phyloP scores from a whole-genome alignment of 2,113 vertebrate species.

The Aegotheles bennettii region DNA sequence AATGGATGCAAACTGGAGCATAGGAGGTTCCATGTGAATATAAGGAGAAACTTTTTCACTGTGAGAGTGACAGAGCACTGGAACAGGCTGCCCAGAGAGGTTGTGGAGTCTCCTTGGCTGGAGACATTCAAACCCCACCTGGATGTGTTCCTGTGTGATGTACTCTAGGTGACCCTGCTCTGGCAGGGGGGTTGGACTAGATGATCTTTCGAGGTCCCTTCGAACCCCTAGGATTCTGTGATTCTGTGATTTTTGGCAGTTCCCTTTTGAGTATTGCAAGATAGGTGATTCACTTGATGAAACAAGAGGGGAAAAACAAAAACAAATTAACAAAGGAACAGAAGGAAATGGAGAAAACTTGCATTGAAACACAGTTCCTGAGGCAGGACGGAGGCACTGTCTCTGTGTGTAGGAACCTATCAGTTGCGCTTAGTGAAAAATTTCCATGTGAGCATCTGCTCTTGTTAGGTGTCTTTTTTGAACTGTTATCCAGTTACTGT shows the following conservation, averaged over 20 bases:
- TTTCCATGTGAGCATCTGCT: neutral
- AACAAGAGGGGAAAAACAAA: neutral
- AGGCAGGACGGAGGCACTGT: neutral
- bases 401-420: neutral
- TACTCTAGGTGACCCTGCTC: too few relatives aligned
- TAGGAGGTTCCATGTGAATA: too few relatives aligned
- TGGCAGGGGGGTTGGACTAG: too few relatives aligned
- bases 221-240: too few relatives aligned
- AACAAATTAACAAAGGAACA: neutral
- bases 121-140: too few relatives aligned
- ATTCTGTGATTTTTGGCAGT: neutral
- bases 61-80: too few relatives aligned
- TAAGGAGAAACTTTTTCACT: too few relatives aligned
- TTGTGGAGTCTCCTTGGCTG: too few relatives aligned
- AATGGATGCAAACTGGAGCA: too few relatives aligned
- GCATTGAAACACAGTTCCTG: neutral
- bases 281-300: neutral
- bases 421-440: neutral
- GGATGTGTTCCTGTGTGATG: too few relatives aligned
- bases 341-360: neutral
- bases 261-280: neutral
- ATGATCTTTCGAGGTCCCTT: too few relatives aligned
- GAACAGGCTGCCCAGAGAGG: too few relatives aligned
- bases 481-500: neutral
- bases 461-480: neutral